Conservation (phyloP, 2,888 invertebrate genomes). For the Bellardia pandia region DNA sequence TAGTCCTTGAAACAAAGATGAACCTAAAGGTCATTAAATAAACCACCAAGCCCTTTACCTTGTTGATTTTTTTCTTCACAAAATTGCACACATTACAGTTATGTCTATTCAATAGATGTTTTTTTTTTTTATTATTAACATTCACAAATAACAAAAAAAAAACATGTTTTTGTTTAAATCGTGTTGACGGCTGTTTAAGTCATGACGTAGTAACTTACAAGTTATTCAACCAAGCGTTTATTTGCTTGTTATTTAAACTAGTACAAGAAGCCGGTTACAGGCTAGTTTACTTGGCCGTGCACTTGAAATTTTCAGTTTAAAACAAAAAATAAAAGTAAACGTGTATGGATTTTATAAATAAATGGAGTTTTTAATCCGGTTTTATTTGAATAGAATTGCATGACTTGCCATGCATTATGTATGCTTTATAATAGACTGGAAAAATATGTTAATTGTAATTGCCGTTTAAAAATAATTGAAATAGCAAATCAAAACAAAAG, state of each 20-base stretch:
- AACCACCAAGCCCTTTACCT: background rate
- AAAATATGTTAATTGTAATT: background rate
- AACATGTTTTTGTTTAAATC: too few relatives aligned
- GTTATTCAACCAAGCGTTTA: background rate
- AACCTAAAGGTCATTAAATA: background rate
- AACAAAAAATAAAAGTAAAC: constrained; percentile 14
- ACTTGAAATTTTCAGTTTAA: constrained; percentile 49
- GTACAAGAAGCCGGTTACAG: constrained; percentile 49
- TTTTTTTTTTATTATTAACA: constrained; percentile 1
- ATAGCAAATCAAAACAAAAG: too few relatives aligned
- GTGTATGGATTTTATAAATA: background rate
- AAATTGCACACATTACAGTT: constrained; percentile 63
- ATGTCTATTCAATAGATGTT: background rate
- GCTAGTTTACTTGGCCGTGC: constrained; percentile 44
- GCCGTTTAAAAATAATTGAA: too few relatives aligned
- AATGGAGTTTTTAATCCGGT: constrained; percentile 28
- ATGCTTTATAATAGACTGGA: too few relatives aligned
- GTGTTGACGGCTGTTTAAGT: background rate
- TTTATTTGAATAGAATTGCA: background rate
- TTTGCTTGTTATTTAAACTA: background rate
- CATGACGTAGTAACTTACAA: constrained; percentile 53
- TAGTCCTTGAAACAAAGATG: background rate
- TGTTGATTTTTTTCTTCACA: constrained; percentile 1
- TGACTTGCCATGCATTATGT: background rate
- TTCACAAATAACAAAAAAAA: constrained; percentile 1